These are phyloP conservation scores for Percopsis transmontana DNA, from an alignment of 2,113 vertebrate genomes.

Conservation along the genomic window DNA sequence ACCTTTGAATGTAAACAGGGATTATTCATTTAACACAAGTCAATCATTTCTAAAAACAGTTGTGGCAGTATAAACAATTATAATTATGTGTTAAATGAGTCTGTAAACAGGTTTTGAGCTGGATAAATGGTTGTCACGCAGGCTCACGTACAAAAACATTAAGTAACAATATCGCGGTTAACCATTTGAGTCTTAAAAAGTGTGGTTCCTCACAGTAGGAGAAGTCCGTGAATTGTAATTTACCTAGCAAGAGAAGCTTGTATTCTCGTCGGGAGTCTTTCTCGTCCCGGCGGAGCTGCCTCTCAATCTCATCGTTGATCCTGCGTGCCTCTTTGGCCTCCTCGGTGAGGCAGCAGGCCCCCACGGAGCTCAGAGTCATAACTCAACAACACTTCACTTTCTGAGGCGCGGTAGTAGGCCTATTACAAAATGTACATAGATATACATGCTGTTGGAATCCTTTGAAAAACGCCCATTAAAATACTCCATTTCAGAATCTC, in stretches of 20 bases:
- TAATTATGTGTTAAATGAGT: too few relatives aligned
- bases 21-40: conserved; percentile 26
- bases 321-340: conserved; percentile 93
- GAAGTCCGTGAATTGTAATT: neutral
- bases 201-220: neutral
- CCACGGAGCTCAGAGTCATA: conserved; percentile 87
- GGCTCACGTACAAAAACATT: too few relatives aligned
- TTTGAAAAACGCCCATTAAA: too few relatives aligned
- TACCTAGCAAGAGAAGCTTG: conserved; percentile 90
- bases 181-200: neutral
- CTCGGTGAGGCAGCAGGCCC: conserved; percentile 92
- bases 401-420: conserved; percentile 7
- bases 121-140: too few relatives aligned
- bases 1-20: conserved; percentile 14
- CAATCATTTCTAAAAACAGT: conserved; percentile 26
- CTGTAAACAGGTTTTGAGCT: too few relatives aligned
- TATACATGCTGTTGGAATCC: neutral
- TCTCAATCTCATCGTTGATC: conserved; percentile 94
- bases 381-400: conserved; percentile 52
- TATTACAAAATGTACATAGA: neutral
- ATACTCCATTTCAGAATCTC: too few relatives aligned
- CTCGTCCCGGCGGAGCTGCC: conserved; percentile 90
- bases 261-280: conserved; percentile 85
- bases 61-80: too few relatives aligned
- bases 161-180: neutral